Base-by-base conservation (phyloP, 53 echinoderm and acorn worm species). In the Echinarachnius parma region DNA sequence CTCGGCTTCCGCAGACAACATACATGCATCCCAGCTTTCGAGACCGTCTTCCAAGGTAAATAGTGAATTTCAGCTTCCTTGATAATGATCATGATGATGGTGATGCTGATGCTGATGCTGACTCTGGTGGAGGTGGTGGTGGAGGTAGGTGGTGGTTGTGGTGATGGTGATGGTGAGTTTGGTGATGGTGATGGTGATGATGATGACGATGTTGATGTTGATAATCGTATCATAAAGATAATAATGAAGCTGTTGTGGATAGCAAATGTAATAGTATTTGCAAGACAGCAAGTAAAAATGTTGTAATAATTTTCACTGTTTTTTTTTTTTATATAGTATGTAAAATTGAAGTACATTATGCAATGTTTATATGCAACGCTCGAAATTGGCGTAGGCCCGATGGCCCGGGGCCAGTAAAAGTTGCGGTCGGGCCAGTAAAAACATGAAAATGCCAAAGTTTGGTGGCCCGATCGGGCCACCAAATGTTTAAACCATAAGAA, bases 1-100 rank as follows among this genome's bases (percentile, higher is more conserved):
- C 31, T 66, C 66, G 8, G 47, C 66, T 14, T 66, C 66, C 28
- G 66, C 66, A 16, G 66, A 66, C 30, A 66, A 35, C 31, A 66
- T 66, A n/a, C n/a, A n/a, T n/a, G n/a, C n/a, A 46, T 47, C 46
- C 16, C 28, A 66, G 30, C 46, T 66, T 16, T 4, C 30, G n/a
- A n/a, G n/a, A n/a, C n/a, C n/a, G n/a, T n/a, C n/a, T n/a, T n/a
- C n/a, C n/a, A n/a, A n/a, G n/a, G n/a, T n/a, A n/a, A n/a, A n/a
- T n/a, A n/a, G n/a, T n/a, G n/a, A n/a, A n/a, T n/a, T n/a, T n/a
- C n/a, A n/a, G n/a, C n/a, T n/a, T n/a, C n/a, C n/a, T n/a, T n/a
- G n/a, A 13, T 39, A 13, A 39, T 39, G 39, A 13, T 39, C 7
- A 39, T 39, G 39, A 9, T 39, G 39, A 39, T 39, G 39, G 39